Evolutionary conservation across 2,113 vertebrate species (phyloP).

Genomic region (Opisthocomus hoazin): DNA sequence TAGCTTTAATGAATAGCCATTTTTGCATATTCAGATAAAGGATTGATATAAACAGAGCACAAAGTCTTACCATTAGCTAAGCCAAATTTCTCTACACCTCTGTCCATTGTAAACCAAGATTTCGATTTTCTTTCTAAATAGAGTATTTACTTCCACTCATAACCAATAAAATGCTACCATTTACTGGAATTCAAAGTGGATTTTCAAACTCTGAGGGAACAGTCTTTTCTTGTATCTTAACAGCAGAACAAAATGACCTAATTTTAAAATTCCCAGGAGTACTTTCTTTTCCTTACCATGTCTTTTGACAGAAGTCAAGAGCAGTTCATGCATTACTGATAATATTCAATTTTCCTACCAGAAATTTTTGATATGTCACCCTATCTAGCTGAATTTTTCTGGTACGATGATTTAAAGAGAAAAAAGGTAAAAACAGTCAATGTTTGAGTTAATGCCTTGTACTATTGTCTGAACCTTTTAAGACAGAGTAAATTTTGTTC

Average conservation of each 20-base stretch:
- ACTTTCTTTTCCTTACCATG: not conserved
- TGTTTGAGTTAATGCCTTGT: not conserved
- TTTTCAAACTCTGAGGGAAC: not conserved
- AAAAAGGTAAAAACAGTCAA: not conserved
- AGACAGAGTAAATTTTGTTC: not conserved
- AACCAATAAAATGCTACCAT: not conserved
- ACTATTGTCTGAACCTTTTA: not conserved
- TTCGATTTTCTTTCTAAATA: not conserved
- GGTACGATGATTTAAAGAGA: not conserved
- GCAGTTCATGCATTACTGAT: not conserved
- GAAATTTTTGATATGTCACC: not conserved
- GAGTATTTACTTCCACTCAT: not conserved
- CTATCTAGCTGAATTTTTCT: not conserved
- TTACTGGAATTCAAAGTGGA: not conserved
- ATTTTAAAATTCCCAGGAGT: not conserved
- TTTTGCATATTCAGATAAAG: not conserved
- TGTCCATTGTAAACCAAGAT: not conserved
- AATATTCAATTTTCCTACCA: not conserved
- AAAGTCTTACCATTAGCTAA: not conserved
- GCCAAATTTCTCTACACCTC: not conserved
- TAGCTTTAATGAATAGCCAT: not conserved
- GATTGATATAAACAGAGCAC: not conserved
- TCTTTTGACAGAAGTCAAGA: not conserved
- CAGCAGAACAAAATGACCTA: not conserved
- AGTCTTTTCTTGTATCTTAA: not conserved